Percentiles rank a stretch among this genome's conserved stretches.
These are phyloP conservation scores for Cryptotis parvus DNA, from an alignment of 2,113 vertebrate species.

Conservation along the genomic window DNA sequence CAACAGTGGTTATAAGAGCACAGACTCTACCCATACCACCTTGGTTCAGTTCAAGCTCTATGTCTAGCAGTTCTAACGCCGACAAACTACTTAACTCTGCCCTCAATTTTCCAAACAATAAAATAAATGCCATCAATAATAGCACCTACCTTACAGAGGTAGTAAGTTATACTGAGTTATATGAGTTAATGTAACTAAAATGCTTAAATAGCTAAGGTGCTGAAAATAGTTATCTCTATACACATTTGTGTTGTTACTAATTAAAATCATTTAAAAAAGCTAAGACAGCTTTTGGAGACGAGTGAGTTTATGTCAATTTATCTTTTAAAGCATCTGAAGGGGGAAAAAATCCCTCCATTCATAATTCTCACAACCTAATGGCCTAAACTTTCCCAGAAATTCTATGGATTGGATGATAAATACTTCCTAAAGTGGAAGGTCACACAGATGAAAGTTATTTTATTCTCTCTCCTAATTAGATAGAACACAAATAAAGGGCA, in stretches of 20 bases:
- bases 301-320: conserved; percentile 41
- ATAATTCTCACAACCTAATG: background rate
- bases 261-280: conserved; percentile 18
- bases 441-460: background rate
- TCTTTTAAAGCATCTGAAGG: conserved; percentile 38
- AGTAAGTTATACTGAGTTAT: background rate
- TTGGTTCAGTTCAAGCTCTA: conserved; percentile 17
- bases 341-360: conserved; percentile 10
- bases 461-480: conserved; percentile 30
- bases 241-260: background rate
- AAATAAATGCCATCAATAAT: conserved; percentile 29
- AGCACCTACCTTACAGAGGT: background rate
- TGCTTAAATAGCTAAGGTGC: background rate
- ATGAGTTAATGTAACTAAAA: background rate
- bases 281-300: background rate
- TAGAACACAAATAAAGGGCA: conserved; percentile 7
- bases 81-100: conserved; percentile 19
- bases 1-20: background rate
- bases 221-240: background rate
- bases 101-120: conserved; percentile 38
- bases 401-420: conserved; percentile 22
- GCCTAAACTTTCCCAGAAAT: conserved; percentile 24
- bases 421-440: conserved; percentile 45
- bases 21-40: background rate
- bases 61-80: background rate